Evolutionary conservation across 2,888 invertebrate genomes (phyloP), one percentile per base, ranked within the genome.

Genomic region (Brassicogethes aeneus): DNA sequence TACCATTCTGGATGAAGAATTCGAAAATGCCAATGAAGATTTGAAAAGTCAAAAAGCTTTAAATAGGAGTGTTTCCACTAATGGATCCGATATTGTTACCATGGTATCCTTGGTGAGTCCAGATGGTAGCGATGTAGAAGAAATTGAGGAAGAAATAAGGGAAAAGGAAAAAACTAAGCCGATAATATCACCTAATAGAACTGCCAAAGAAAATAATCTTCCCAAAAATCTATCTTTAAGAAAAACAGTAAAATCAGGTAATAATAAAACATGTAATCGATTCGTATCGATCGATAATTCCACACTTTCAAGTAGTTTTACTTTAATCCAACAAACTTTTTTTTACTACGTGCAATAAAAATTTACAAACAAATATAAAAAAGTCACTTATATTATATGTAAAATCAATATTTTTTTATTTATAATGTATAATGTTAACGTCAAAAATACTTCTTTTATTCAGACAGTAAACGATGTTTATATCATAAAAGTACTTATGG

Each of bases 41-140:
- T 42, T 45, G 10, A 50, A 48, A 39, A 56, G 40, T 34, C 39
- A 55, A 45, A 47, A 50, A 33, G 44, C 51, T 37, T 40, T 55
- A 47, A 51, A 54, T 43, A 41, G 53, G 29, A 49, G 45, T 12
- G 56, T 60, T 2, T 54, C 58, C 2, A 52, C 56, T 15, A 50
- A 55, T 30, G 63, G 59, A 2, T 53, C 56, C 1, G 73, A 72
- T 32, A 69, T 82, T 23, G 73, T 80, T 1, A 82, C 82, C 0
- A 75, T 82, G 72, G 80, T 82, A 0, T 81, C 81, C 0, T 62
- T 82, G 34, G 69, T 81, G 2, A 80, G 80, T 55, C 79, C 81
- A 1, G 75, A 76, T 13, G 78, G 75, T 30, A 80, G 80, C 55
- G 81, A 81, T 41, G 73, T 71, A 14, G 80, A 80, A 51, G 72